These are phyloP conservation scores for Ditylenchus dipsaci DNA, from an alignment of 1,140 invertebrate genomes.

Conservation along the genomic window DNA sequence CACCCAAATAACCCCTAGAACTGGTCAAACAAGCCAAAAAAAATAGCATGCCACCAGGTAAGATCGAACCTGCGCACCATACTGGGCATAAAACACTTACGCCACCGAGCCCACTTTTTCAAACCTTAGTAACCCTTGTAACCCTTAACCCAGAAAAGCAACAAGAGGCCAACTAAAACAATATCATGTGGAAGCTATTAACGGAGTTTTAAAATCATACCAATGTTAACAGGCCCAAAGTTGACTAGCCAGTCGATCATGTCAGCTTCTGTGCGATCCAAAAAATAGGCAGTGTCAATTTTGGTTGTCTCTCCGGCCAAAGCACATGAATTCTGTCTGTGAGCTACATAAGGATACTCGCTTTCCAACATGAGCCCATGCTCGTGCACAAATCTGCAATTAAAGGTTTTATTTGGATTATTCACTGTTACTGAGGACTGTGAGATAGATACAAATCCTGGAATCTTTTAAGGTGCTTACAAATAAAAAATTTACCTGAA, in stretches of 20 bases:
- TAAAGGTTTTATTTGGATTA: not conserved
- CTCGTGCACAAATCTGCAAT: conserved; percentile 51
- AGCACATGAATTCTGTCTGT: conserved; percentile 47
- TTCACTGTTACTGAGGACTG: not conserved
- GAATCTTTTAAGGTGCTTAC: not conserved
- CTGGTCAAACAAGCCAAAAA: too few species aligned
- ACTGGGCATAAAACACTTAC: too few species aligned
- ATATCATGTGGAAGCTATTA: too few species aligned
- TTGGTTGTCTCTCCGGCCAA: conserved; percentile 42
- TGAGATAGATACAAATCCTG: too few species aligned
- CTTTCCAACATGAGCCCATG: conserved; percentile 40
- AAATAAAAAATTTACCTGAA: conserved; percentile 46
- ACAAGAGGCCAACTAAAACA: too few species aligned
- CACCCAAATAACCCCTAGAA: too few species aligned
- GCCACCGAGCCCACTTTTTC: too few species aligned
- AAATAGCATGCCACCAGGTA: too few species aligned
- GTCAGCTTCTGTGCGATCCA: conserved; percentile 52
- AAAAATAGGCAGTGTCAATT: conserved; percentile 52
- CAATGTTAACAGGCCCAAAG: conserved; percentile 56
- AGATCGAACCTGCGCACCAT: too few species aligned
- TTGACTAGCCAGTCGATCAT: conserved; percentile 56
- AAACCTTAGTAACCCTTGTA: too few species aligned
- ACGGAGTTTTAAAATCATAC: conserved; percentile 20
- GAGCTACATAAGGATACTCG: conserved; percentile 54
- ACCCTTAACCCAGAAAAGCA: too few species aligned